Base-by-base conservation (phyloP, 2,797 vertebrate species). In the Sebastes steindachneri region DNA sequence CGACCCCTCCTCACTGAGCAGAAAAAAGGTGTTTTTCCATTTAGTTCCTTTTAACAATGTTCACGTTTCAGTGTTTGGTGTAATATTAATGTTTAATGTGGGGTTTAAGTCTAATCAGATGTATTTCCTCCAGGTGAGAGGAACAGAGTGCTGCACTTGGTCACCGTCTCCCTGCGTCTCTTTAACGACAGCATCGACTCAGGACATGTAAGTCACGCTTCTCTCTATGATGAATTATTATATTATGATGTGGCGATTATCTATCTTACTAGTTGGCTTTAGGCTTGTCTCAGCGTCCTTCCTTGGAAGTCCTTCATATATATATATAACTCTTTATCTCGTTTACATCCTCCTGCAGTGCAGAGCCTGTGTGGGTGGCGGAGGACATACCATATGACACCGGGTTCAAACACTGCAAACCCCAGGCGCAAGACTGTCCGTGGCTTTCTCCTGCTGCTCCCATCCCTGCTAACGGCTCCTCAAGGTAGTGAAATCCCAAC, bases 351-450 rank as follows among this genome's bases (percentile, higher is more conserved):
- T 79, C 54, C 51, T 97, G 91, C 93, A 99, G 98, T 90, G 87
- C 93, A 89, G 96, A 97, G 84, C 89, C 96, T 60, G 70, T 92
- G 71, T 95, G 96, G 92, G 76, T 95, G 84, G 88, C 82, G 73
- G 97, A 98, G 89, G 94, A 97, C 48, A 88, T 91, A 70, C 76
- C 89, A 12, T 73, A 82, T 73, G 63, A 94, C 93, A 11, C 92
- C 90, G 94, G 91, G 26, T 95, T 95, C 66, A 96, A 96, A 88
- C 95, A 94, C 79, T 96, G 96, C 87, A 96, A 96, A 89, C 85
- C 97, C 65, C 96, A 96, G 77, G 69, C 35, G 1, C 87, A 82
- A 8, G 75, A 72, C 4, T 93, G 95, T 83, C 96, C 95, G 3
- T 97, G 96, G 96, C 93, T 96, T 23, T 94, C 95, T 89, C 77